Conservation (phyloP, 2,113 vertebrate species). For the Dipodomys stephensi region DNA sequence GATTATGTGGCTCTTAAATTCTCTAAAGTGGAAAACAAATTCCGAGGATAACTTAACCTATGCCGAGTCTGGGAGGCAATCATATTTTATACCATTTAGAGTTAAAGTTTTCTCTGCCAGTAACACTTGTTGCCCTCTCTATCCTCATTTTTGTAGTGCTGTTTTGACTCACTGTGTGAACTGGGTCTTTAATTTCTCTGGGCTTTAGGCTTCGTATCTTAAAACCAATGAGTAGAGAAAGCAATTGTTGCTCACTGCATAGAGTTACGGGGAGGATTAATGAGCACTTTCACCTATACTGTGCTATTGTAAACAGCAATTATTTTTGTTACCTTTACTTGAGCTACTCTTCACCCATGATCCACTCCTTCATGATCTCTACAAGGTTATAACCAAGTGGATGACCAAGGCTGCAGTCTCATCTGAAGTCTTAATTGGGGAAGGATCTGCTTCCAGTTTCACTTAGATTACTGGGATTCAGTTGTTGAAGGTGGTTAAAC, state of each 20-base stretch:
- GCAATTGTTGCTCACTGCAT: neutral
- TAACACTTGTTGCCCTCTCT: neutral
- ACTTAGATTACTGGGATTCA: neutral
- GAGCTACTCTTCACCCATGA: neutral
- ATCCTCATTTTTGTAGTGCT: neutral
- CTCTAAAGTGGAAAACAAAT: neutral
- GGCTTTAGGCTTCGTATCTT: neutral
- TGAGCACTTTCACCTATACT: neutral
- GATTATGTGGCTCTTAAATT: neutral
- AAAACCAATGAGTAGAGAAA: neutral
- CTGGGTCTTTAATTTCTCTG: conserved; percentile 4
- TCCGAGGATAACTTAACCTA: neutral
- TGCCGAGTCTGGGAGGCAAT: neutral
- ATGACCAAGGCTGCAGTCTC: neutral
- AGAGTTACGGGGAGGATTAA: neutral
- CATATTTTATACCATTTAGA: neutral
- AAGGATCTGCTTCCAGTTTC: conserved; percentile 24
- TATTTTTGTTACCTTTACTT: neutral
- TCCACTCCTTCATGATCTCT: neutral
- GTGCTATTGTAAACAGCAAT: neutral
- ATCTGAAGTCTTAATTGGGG: neutral
- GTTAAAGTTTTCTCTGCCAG: neutral
- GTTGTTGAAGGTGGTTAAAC: neutral
- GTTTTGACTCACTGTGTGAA: neutral
- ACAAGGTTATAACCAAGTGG: neutral